Conservation (phyloP, 1,140 invertebrate species). For the Hyposmocoma kahamanoa region DNA sequence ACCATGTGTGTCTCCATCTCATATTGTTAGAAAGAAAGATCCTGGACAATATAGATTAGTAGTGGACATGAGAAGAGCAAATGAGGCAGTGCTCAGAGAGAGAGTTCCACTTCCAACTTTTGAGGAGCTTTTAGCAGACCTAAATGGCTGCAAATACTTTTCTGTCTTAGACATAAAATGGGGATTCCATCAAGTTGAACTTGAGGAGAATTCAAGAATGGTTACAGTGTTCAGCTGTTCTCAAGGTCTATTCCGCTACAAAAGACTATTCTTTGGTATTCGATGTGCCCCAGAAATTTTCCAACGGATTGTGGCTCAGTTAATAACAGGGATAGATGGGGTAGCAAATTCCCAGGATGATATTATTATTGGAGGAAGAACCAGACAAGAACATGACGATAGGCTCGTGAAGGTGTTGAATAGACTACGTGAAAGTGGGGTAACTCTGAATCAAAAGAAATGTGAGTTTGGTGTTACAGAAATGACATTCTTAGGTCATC, state of each 20-base stretch:
- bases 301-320: slow-evolving; percentile 15
- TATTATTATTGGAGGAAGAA: slow-evolving; percentile 30
- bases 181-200: slow-evolving; percentile 31
- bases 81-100: slow-evolving; percentile 31
- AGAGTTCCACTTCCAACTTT: slow-evolving; percentile 27
- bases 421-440: not conserved
- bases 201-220: slow-evolving; percentile 19
- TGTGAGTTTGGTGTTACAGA: slow-evolving; percentile 25
- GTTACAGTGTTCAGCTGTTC: slow-evolving; percentile 24
- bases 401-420: slow-evolving; percentile 23
- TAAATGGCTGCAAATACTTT: slow-evolving; percentile 14
- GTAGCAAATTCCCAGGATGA: slow-evolving; percentile 34
- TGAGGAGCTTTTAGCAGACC: slow-evolving; percentile 22
- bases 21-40: slow-evolving; percentile 10
- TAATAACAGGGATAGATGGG: slow-evolving; percentile 22
- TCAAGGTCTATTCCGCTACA: slow-evolving; percentile 20
- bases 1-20: slow-evolving; percentile 27
- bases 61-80: slow-evolving; percentile 26
- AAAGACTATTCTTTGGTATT: slow-evolving; percentile 21
- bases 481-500: slow-evolving; percentile 34
- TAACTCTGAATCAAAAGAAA: slow-evolving; percentile 4
- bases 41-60: slow-evolving; percentile 2
- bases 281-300: slow-evolving; percentile 23
- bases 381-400: slow-evolving; percentile 27
- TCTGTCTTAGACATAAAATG: slow-evolving; percentile 27